Conservation (phyloP, 2,888 invertebrate species). For the Pammene aurita region DNA sequence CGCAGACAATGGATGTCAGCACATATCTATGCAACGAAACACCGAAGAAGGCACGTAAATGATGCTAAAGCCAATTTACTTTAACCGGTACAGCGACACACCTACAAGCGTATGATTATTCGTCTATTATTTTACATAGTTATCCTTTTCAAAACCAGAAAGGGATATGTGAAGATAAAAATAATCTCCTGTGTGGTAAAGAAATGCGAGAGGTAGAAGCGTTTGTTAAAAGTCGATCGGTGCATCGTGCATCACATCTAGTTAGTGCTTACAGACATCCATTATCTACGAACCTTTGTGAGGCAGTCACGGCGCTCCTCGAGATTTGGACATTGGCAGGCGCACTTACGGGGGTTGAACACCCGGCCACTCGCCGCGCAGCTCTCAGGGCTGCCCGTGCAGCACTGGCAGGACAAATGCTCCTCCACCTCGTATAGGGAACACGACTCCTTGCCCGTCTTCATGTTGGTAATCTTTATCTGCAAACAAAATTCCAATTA, state of each 20-base stretch:
- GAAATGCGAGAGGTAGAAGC: conserved; percentile 51
- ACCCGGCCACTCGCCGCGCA: conserved; percentile 62
- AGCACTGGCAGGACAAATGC: conserved; percentile 72
- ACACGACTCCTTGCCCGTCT: conserved; percentile 70
- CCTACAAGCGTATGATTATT: not conserved
- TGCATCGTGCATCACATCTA: conserved; percentile 56
- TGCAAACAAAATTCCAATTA: conserved; percentile 50
- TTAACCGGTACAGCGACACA: conserved; percentile 40
- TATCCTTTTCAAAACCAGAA: too few species aligned
- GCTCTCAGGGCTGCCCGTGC: conserved; percentile 57
- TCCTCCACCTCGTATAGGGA: conserved; percentile 69
- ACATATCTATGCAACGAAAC: conserved; percentile 47
- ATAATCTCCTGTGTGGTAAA: too few species aligned
- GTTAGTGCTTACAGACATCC: conserved; percentile 75
- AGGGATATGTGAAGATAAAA: too few species aligned
- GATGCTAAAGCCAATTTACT: conserved; percentile 41
- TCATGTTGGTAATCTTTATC: conserved; percentile 72
- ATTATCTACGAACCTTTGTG: conserved; percentile 78
- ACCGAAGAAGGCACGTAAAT: conserved; percentile 43
- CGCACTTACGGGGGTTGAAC: conserved; percentile 79
- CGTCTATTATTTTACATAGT: not conserved
- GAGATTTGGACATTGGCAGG: conserved; percentile 76
- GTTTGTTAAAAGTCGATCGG: conserved; percentile 52
- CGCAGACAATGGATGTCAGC: conserved; percentile 78
- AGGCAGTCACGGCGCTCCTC: conserved; percentile 71